Conservation (phyloP, 2,797 vertebrate species). For the Meriones psammophilus region DNA sequence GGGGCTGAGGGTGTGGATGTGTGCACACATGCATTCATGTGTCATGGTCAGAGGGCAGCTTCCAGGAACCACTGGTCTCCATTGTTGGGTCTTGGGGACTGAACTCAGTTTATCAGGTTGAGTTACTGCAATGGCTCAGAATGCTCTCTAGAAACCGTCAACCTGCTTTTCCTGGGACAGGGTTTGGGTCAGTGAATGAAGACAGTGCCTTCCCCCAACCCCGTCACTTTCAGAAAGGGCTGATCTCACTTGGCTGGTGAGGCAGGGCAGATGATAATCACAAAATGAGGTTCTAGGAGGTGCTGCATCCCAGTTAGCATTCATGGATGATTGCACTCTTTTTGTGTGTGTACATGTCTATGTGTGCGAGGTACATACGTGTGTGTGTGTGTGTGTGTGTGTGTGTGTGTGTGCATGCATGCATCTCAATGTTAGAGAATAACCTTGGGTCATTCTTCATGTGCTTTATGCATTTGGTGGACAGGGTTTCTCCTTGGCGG, state of each 20-base stretch:
- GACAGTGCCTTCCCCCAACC: neutral
- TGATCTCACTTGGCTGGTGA: neutral
- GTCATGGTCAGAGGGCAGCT: neutral
- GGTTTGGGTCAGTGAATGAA: neutral
- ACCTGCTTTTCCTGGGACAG: neutral
- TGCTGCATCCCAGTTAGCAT: neutral
- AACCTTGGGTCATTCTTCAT: neutral
- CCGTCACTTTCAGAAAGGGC: neutral
- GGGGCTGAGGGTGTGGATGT: neutral
- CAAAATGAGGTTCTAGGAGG: neutral
- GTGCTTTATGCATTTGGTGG: neutral
- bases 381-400: neutral
- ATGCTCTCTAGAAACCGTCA: neutral
- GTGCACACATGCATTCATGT: neutral
- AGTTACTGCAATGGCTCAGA: neutral
- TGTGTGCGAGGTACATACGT: neutral
- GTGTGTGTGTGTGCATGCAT: neutral
- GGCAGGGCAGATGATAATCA: neutral
- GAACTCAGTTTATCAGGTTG: neutral
- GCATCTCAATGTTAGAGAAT: neutral
- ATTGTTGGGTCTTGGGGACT: neutral
- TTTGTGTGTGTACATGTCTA: neutral
- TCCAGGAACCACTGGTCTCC: neutral
- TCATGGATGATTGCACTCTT: neutral
- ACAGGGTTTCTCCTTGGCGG: neutral